Percentiles rank a stretch among this genome's conserved stretches.
These are phyloP conservation scores for Tenualosa thibaudeaui DNA, from an alignment of 2,797 vertebrate genomes.

Conservation along the genomic window DNA sequence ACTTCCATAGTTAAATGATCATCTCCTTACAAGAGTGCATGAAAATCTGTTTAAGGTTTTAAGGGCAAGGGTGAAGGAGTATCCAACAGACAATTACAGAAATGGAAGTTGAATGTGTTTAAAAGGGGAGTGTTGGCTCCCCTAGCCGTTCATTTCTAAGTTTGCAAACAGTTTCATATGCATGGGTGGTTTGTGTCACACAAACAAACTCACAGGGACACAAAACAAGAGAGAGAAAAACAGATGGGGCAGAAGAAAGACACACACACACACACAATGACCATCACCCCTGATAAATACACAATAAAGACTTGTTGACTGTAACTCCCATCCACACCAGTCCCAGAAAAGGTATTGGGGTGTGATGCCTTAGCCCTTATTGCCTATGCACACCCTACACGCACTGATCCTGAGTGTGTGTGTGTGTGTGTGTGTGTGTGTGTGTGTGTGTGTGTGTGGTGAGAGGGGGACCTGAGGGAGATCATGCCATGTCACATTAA, in stretches of 20 bases:
- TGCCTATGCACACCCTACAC: slow-evolving; percentile 33
- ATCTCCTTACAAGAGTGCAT: not conserved
- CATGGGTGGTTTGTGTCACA: not conserved
- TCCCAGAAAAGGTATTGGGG: not conserved
- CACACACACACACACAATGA: not conserved
- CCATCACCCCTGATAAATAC: not conserved
- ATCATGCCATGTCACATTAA: slow-evolving; percentile 52
- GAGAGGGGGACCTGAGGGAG: slow-evolving; percentile 47
- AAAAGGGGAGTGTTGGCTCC: not conserved
- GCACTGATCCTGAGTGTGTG: slow-evolving; percentile 32
- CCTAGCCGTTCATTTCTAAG: not conserved
- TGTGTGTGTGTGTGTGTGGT: not conserved
- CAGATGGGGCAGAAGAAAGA: not conserved
- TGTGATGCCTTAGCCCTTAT: slow-evolving; percentile 23
- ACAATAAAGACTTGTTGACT: not conserved
- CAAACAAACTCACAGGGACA: not conserved
- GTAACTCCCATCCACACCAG: not conserved
- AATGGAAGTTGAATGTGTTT: not conserved
- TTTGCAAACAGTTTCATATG: not conserved
- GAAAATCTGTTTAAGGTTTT: not conserved
- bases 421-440: slow-evolving; percentile 22
- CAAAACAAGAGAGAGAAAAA: not conserved
- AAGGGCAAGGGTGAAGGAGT: not conserved
- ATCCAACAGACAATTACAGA: not conserved
- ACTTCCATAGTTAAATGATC: not conserved